These are phyloP conservation scores for Bujurquina vittata DNA, from an alignment of 2,113 vertebrate genomes.

Conservation along the genomic window DNA sequence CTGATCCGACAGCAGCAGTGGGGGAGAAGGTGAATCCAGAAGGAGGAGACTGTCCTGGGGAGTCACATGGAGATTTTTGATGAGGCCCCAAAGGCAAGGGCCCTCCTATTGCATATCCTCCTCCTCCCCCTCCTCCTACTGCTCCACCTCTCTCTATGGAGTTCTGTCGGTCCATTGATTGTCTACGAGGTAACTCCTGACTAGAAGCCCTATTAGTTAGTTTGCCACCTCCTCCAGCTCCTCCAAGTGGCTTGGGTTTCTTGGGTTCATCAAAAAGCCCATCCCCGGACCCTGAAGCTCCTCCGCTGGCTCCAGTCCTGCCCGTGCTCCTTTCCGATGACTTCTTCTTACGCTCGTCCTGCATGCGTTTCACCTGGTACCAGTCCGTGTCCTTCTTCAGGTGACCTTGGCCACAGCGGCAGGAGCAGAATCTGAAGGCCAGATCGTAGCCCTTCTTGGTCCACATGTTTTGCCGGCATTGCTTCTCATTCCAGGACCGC, in stretches of 20 bases:
- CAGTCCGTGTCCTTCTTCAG: slow-evolving; percentile 98
- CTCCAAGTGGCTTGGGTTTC: slow-evolving; percentile 81
- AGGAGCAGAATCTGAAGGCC: slow-evolving; percentile 98
- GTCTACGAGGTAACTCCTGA: slow-evolving; percentile 89
- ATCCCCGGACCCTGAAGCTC: slow-evolving; percentile 47
- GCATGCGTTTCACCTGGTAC: slow-evolving; percentile 96
- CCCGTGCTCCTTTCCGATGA: slow-evolving; percentile 84
- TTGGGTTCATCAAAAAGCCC: slow-evolving; percentile 85
- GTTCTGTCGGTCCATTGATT: slow-evolving; percentile 93
- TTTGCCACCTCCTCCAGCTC: slow-evolving; percentile 76
- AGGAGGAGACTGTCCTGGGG: slow-evolving; percentile 92
- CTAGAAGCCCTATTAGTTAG: slow-evolving; percentile 83
- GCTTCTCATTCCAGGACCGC: slow-evolving; percentile 98
- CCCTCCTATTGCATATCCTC: slow-evolving; percentile 29
- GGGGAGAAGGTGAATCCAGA: slow-evolving; percentile 90
- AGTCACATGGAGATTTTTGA: slow-evolving; percentile 87
- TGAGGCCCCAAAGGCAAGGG: slow-evolving; percentile 71
- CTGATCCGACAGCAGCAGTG: slow-evolving; percentile 72
- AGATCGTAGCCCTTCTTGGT: slow-evolving; percentile 98
- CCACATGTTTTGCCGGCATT: slow-evolving; percentile 99
- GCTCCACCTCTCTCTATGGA: slow-evolving; percentile 86
- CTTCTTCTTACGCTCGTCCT: slow-evolving; percentile 97
- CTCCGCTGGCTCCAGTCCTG: slow-evolving; percentile 65
- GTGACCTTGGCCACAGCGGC: slow-evolving; percentile 96
- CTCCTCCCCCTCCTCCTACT: background rate